Conservation (phyloP, 2,113 vertebrate genomes). For the Eidolon helvum region DNA sequence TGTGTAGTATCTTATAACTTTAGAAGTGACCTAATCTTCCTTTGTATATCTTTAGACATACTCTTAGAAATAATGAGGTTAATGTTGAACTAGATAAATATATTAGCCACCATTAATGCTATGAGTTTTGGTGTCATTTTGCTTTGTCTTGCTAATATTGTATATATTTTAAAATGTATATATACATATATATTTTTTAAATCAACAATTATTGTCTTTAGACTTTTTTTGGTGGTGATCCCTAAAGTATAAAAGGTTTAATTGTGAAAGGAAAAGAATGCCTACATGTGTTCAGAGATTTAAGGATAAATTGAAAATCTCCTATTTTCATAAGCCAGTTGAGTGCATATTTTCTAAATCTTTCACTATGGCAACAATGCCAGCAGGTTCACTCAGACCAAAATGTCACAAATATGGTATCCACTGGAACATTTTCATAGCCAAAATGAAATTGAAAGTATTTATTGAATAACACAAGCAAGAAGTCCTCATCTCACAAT, state of each 20-base stretch:
- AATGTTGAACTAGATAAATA: conserved; percentile 25
- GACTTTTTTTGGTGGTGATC: neutral
- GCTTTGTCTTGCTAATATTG: neutral
- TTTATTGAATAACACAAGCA: conserved; percentile 35
- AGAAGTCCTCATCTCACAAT: neutral
- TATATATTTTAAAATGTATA: neutral
- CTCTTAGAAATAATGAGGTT: conserved; percentile 4
- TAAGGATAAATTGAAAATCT: conserved; percentile 39
- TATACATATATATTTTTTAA: neutral
- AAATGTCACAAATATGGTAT: conserved; percentile 38
- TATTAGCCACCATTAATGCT: neutral
- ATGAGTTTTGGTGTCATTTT: neutral
- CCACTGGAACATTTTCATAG: neutral
- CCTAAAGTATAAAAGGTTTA: conserved; percentile 14
- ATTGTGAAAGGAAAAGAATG: neutral
- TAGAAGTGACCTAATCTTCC: neutral
- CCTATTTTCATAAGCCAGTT: neutral
- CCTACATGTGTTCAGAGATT: neutral
- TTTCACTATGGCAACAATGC: conserved; percentile 7
- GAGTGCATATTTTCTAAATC: neutral
- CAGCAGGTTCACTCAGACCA: neutral
- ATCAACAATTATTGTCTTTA: neutral
- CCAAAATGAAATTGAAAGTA: conserved; percentile 50
- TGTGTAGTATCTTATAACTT: neutral
- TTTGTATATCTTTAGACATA: neutral